Evolutionary conservation across 2,113 vertebrate species (phyloP), one percentile per base, ranked within the genome.

Genomic region (Chamaetylas fuelleborni): DNA sequence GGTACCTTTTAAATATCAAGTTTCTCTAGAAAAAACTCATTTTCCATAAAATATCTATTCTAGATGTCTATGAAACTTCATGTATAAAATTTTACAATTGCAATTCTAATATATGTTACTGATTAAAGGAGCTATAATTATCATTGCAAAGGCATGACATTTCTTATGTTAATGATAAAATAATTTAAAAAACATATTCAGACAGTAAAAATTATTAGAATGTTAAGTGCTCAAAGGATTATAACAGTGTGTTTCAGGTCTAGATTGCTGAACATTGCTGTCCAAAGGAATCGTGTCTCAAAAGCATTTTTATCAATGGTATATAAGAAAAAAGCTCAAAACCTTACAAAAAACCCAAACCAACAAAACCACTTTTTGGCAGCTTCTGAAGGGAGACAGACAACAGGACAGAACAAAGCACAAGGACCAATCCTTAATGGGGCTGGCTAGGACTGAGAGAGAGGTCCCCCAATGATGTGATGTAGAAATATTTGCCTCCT

Each of bases 401-500:
- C 29, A 36, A 17, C 16, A 47, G 40, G 51, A 61, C 29, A 81
- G 64, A 34, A 66, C 14, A 56, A 34, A 45, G 42, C 47, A 64
- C 29, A 33, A 48, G 47, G 86, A 40, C 24, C 40, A 36, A 56
- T 62, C 29, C 29, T 48, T 54, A 58, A 43, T 12, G 40, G 56
- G 42, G 9, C 19, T 56, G 47, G 42, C 64, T 54, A 1, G 1
- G 3, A 34, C 1, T 43, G 7, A 3, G 31, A 36, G 34, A 67
- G 28, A 86, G 26, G 24, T 5, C 29, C 53, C 36, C 12, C 3
- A 3, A 3, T 0, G 0, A 53, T 16, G 76, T 3, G 3, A 28
- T 7, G 28, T 26, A 31, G 33, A 56, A 43, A 24, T 17, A 33
- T 31, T 60, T 51, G 29, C n/a, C 36, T 25, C 40, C 40, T 48